Conservation (phyloP, 64 coral and sea anemone genomes). For the Dendronephthya gigantea region DNA sequence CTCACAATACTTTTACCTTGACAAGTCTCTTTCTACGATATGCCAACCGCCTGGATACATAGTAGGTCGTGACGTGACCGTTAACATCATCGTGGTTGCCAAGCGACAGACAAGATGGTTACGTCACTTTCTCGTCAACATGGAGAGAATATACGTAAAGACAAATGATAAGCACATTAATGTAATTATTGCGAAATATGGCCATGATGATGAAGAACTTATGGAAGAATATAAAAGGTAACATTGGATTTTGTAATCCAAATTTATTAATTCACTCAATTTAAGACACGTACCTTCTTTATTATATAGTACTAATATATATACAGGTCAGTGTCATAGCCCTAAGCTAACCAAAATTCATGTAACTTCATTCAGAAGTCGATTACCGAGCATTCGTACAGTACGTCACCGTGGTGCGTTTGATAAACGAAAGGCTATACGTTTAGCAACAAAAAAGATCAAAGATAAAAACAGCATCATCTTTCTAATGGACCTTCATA, state of each 20-base stretch:
- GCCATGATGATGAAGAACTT: not conserved
- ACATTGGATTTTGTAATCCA: not conserved
- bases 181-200: not conserved
- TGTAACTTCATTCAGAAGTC: not conserved
- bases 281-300: too few species aligned
- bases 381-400: not conserved
- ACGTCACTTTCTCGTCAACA: not conserved
- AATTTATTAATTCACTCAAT: too few species aligned
- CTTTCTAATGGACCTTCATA: slow-evolving; percentile 44
- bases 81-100: not conserved
- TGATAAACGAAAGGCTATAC: not conserved
- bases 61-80: not conserved
- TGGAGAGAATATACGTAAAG: not conserved
- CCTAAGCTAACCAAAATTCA: too few species aligned
- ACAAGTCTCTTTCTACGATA: not conserved
- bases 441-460: not conserved
- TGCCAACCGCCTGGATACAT: not conserved
- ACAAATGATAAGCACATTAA: not conserved
- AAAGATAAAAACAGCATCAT: slow-evolving; percentile 30
- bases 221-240: not conserved
- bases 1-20: not conserved
- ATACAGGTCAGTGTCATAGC: too few species aligned
- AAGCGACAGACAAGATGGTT: slow-evolving; percentile 1
- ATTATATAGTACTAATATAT: too few species aligned
- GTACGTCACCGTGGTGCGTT: not conserved